phyloP scores from a whole-genome alignment of 37 sponge, comb jelly and placozoan species.

The Lycopodina hypogea region DNA sequence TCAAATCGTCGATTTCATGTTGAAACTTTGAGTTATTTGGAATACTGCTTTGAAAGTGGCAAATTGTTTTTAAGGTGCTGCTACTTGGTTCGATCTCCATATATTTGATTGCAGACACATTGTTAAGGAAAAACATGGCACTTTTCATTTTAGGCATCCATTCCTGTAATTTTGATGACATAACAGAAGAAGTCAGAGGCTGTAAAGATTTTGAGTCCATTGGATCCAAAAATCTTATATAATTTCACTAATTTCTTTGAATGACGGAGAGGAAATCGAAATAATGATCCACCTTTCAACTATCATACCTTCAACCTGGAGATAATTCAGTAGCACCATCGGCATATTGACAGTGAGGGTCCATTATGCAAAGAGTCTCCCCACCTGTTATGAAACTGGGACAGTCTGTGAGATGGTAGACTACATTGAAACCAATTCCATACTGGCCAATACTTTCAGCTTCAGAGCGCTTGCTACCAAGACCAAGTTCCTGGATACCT shows the following conservation, averaged over 20 bases:
- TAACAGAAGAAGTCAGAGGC: slow-evolving; percentile 1
- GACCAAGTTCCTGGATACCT: slow-evolving; percentile 66
- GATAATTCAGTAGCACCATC: slow-evolving; percentile 4
- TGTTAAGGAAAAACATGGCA: slow-evolving; percentile 46
- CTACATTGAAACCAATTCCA: slow-evolving; percentile 85
- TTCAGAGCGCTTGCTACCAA: slow-evolving; percentile 55
- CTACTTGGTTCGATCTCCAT: background rate
- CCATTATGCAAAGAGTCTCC: slow-evolving; percentile 57
- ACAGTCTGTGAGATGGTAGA: slow-evolving; percentile 79
- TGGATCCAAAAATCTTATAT: slow-evolving; percentile 17
- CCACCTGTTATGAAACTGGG: slow-evolving; percentile 64
- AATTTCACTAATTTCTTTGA: slow-evolving; percentile 6
- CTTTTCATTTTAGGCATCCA: slow-evolving; percentile 52
- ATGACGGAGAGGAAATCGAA: slow-evolving; percentile 45
- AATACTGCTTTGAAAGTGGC: background rate
- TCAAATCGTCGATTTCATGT: background rate
- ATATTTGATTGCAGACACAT: slow-evolving; percentile 40
- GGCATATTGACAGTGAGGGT: slow-evolving; percentile 47
- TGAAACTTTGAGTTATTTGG: background rate
- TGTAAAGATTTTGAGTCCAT: background rate
- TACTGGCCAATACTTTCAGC: slow-evolving; percentile 58
- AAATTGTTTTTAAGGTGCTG: background rate
- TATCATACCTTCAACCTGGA: slow-evolving; percentile 32
- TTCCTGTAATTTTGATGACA: background rate
- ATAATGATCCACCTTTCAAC: slow-evolving; percentile 30